phyloP scores from a whole-genome alignment of 2,113 vertebrate species.

The Lycocorax pyrrhopterus region DNA sequence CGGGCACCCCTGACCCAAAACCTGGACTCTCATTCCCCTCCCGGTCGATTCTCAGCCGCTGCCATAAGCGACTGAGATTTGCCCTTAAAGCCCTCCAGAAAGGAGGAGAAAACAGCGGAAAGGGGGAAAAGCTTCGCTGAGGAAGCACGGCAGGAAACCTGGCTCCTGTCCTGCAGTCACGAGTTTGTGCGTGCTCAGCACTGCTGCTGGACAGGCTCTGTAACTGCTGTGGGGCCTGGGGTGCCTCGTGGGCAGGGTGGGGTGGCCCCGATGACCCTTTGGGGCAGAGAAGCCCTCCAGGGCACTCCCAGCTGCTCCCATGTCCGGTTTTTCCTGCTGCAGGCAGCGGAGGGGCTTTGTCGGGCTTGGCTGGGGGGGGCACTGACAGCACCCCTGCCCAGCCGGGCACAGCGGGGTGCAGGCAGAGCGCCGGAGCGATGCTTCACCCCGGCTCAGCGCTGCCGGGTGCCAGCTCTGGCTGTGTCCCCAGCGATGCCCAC shows the following conservation, averaged over 20 bases:
- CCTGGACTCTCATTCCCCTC: background rate
- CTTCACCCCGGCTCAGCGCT: rapidly evolving
- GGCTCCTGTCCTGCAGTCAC: background rate
- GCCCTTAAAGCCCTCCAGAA: background rate
- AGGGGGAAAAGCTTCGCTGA: background rate
- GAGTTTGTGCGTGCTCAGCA: background rate
- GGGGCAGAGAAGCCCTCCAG: background rate
- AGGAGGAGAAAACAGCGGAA: background rate
- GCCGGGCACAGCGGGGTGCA: rapidly evolving
- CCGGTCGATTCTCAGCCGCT: rapidly evolving
- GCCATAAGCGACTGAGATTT: background rate
- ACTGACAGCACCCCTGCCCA: no score
- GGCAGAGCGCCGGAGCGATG: background rate
- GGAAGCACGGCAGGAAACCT: background rate
- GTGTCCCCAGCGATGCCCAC: background rate
- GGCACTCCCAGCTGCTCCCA: rapidly evolving
- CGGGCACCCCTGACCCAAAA: background rate
- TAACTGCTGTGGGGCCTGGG: rapidly evolving
- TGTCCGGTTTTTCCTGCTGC: rapidly evolving
- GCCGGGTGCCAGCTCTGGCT: background rate
- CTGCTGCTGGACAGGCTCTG: background rate
- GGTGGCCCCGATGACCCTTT: background rate
- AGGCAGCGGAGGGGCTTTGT: rapidly evolving
- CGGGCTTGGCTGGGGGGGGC: background rate
- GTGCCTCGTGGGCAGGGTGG: background rate